Conservation (phyloP, 37 sponge, comb jelly and placozoan species). For the Beroe ovata region DNA sequence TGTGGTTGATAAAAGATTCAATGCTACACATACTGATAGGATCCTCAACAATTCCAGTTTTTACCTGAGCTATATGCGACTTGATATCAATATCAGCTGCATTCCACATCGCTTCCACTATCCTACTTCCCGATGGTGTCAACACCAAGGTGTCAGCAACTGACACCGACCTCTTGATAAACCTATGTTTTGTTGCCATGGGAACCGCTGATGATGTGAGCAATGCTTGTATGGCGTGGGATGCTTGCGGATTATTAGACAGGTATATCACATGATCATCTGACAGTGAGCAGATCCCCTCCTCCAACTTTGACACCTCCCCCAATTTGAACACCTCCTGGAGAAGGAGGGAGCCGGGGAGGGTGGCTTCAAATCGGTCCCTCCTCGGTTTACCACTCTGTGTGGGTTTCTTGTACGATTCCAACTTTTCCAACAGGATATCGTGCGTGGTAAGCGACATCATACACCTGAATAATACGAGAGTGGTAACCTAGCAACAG, state of each 20-base stretch:
- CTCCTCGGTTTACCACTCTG: conserved; percentile 63
- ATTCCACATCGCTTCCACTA: conserved; percentile 42
- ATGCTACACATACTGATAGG: no score
- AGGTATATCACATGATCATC: conserved; percentile 47
- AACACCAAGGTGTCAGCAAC: conserved; percentile 22
- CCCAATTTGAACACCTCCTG: conserved; percentile 14
- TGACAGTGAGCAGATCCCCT: conserved; percentile 4
- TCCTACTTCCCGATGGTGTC: conserved; percentile 2
- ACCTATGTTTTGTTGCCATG: conserved; percentile 17
- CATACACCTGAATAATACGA: conserved; percentile 7
- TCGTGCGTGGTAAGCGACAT: conserved; percentile 61
- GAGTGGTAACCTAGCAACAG: no score
- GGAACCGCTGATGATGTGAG: conserved; percentile 13
- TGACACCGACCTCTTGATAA: conserved; percentile 3
- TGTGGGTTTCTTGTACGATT: conserved; percentile 30
- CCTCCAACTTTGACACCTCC: background rate
- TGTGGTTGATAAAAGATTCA: no score
- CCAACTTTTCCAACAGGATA: conserved; percentile 25
- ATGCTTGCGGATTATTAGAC: conserved; percentile 30
- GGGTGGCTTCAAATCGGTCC: conserved; percentile 55
- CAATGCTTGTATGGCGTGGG: conserved; percentile 44
- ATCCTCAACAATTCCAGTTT: no score
- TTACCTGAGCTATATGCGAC: conserved; percentile 37
- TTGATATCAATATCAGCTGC: conserved; percentile 46
- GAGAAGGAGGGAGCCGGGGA: conserved; percentile 17